These are phyloP conservation scores for Petaurus breviceps DNA, from an alignment of 2,113 vertebrate genomes.

Conservation along the genomic window DNA sequence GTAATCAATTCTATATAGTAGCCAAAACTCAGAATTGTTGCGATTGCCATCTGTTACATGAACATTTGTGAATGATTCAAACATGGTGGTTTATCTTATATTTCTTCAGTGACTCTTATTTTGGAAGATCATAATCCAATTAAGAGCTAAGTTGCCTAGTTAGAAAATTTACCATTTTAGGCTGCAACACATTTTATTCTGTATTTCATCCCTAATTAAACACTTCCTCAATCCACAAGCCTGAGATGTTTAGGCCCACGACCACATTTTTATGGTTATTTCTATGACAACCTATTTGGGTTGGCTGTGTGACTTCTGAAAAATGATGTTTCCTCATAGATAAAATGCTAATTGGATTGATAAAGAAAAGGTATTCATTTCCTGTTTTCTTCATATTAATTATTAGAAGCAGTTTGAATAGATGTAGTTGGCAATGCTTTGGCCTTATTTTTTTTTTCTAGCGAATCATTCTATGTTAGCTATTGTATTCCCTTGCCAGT, in stretches of 20 bases:
- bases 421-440: conserved; percentile 4
- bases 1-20: conserved; percentile 23
- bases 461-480: conserved; percentile 33
- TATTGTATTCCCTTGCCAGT: conserved; percentile 39
- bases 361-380: conserved; percentile 26
- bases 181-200: conserved; percentile 25
- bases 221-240: conserved; percentile 44
- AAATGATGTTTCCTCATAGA: conserved; percentile 20
- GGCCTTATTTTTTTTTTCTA: conserved; percentile 44
- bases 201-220: conserved; percentile 33
- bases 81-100: conserved; percentile 22
- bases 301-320: conserved; percentile 14
- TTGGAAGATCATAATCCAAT: conserved; percentile 44
- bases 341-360: conserved; percentile 48
- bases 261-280: conserved; percentile 9
- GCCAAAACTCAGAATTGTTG: conserved; percentile 13
- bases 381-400: conserved; percentile 50
- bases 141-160: conserved; percentile 51
- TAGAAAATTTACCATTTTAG: conserved; percentile 36
- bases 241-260: not conserved
- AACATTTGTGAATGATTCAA: conserved; percentile 46
- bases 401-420: conserved; percentile 48
- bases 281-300: conserved; percentile 19
- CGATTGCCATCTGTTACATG: conserved; percentile 16
- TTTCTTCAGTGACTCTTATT: conserved; percentile 52